Conservation (phyloP, 2,888 invertebrate genomes). For the Boloria euphrosyne region DNA sequence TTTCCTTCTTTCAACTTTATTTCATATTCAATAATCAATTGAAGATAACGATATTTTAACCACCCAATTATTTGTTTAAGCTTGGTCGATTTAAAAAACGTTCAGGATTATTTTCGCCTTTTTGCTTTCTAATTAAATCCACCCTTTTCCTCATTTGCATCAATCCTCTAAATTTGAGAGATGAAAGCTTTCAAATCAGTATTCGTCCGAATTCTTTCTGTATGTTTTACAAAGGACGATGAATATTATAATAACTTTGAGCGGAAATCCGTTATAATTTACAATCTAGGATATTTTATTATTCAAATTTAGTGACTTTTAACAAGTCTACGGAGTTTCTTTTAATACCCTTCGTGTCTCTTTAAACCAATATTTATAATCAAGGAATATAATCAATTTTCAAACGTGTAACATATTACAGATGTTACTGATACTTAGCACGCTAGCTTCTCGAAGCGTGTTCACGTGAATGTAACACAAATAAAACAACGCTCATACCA, state of each 20-base stretch:
- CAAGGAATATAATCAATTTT: too few relatives aligned
- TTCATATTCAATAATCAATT: neutral
- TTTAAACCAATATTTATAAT: neutral
- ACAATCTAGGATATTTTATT: neutral
- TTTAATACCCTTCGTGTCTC: neutral
- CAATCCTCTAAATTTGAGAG: conserved; percentile 13
- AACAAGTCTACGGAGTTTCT: conserved; percentile 2
- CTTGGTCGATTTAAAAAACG: neutral
- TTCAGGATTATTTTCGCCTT: conserved; percentile 12
- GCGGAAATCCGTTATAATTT: conserved; percentile 14
- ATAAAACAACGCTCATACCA: conserved; percentile 38
- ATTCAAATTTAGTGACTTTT: conserved; percentile 6
- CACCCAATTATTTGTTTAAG: conserved; percentile 4
- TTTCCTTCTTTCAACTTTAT: too few relatives aligned
- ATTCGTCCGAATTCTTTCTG: conserved; percentile 12
- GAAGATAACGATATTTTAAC: neutral
- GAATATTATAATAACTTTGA: conserved; percentile 17
- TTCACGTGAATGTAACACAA: conserved; percentile 33
- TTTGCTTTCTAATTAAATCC: conserved; percentile 7
- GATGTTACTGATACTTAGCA: conserved; percentile 14
- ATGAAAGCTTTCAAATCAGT: conserved; percentile 24
- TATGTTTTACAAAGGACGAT: conserved; percentile 11
- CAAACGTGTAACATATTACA: neutral
- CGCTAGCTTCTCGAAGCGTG: conserved; percentile 21
- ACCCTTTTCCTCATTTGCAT: conserved; percentile 14